Evolutionary conservation across 2,888 invertebrate species (phyloP), one percentile per base, ranked within the genome.

Genomic region (Orthonychiurus folsomi): DNA sequence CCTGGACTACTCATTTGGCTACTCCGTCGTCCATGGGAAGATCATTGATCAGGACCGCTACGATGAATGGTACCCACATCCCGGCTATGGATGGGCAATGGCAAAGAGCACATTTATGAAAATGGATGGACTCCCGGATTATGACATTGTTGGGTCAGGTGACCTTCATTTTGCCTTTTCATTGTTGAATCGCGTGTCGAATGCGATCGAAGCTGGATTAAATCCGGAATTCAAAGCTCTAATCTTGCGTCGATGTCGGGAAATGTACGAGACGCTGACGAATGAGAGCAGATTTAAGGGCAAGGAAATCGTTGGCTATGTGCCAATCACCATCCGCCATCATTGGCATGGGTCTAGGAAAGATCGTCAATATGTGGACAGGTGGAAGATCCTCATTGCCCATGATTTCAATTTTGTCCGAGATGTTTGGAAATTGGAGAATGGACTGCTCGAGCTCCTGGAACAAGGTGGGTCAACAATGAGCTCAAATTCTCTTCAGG

Each of bases 31-130:
- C 5, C 58, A 62, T 21, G 59, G 57, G 23, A 62, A 62, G 26
- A 26, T 52, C 3, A 59, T 62, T 23, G 59, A 62, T 25, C 62
- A 62, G n/a, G 26, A 58, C 9, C n/a, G 59, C 1, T 62, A 62
- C 47, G 59, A 59, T 24, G 63, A 63, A 25, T 63, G 63, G 63
- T 60, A 63, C 47, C 63, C 63, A n/a, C 63, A 60, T 26, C 54
- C 63, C 1, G 63, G 63, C 2, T 63, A 63, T 25, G 63, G 59
- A 23, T 63, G 63, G 63, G 63, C 63, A 1, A 62, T 54, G 55
- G 18, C n/a, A 3, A n/a, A 48, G 5, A 18, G 25, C 12, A 54
- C 52, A 1, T 62, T 62, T 23, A 26, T 23, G 9, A 18, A 20
- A 5, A 59, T 62, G 1, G 52, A 20, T 1, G 62, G 62, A 2